Percentiles rank a stretch among this genome's conserved stretches.
Conservation (phyloP, 2,797 vertebrate species). For the Eurystomus glaucurus region DNA sequence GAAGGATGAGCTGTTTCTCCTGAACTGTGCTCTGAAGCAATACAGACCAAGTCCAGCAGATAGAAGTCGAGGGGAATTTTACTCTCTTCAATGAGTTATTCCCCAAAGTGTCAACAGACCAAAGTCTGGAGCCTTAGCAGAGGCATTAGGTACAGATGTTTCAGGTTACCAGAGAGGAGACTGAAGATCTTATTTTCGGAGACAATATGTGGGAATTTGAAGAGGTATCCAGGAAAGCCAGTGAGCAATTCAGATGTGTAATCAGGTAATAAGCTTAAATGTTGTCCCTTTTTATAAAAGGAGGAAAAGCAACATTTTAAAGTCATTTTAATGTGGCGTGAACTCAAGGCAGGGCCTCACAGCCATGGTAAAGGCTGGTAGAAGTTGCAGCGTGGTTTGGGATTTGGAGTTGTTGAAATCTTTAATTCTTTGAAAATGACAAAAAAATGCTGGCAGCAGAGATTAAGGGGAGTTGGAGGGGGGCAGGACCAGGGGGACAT, state of each 20-base stretch:
- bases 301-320: background rate
- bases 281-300: background rate
- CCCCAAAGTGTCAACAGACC: background rate
- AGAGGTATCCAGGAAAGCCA: background rate
- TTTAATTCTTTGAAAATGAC: background rate
- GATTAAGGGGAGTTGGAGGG: background rate
- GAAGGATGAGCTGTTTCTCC: slow-evolving; percentile 41
- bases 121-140: background rate
- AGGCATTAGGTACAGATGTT: background rate
- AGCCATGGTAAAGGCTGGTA: background rate
- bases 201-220: background rate
- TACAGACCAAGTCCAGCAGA: background rate
- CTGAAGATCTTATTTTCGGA: background rate
- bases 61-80: background rate
- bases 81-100: background rate
- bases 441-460: fast-evolving
- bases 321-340: background rate
- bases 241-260: background rate
- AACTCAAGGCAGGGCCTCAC: background rate
- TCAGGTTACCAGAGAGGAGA: background rate
- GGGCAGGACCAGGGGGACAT: background rate
- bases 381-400: background rate
- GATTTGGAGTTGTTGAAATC: background rate
- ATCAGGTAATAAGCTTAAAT: background rate
- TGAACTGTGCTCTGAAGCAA: background rate